These are phyloP conservation scores for Corythornis vintsioides DNA, from an alignment of 2,113 vertebrate species.

Conservation along the genomic window DNA sequence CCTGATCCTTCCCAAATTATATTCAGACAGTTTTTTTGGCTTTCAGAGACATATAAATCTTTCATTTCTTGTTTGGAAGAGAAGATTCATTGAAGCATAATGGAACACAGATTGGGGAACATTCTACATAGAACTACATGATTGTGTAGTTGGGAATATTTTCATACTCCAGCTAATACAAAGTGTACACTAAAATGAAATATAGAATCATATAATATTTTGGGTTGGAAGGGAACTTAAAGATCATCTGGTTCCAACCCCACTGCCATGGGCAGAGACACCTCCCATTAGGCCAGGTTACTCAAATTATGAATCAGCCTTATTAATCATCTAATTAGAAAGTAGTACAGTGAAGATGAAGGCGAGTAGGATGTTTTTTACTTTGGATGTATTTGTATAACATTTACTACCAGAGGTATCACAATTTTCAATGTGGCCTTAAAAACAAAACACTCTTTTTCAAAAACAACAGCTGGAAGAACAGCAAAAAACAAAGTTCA, in stretches of 20 bases:
- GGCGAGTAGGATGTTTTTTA: neutral
- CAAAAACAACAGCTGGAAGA: neutral
- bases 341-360: neutral
- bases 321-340: neutral
- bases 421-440: neutral
- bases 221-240: too few species aligned
- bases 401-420: neutral
- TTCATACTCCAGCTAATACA: neutral
- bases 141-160: neutral
- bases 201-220: neutral
- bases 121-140: neutral
- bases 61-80: neutral
- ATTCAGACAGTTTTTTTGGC: neutral
- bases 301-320: neutral
- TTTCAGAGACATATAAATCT: neutral
- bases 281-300: too few species aligned
- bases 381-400: neutral
- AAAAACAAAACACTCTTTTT: neutral
- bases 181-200: neutral
- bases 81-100: neutral
- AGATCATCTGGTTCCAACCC: too few species aligned
- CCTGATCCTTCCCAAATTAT: neutral
- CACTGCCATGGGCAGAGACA: too few species aligned
- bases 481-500: neutral
- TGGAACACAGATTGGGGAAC: neutral